Evolutionary conservation across 1,140 invertebrate species (phyloP), one percentile per base, ranked within the genome.

Genomic region (Globodera rostochiensis): DNA sequence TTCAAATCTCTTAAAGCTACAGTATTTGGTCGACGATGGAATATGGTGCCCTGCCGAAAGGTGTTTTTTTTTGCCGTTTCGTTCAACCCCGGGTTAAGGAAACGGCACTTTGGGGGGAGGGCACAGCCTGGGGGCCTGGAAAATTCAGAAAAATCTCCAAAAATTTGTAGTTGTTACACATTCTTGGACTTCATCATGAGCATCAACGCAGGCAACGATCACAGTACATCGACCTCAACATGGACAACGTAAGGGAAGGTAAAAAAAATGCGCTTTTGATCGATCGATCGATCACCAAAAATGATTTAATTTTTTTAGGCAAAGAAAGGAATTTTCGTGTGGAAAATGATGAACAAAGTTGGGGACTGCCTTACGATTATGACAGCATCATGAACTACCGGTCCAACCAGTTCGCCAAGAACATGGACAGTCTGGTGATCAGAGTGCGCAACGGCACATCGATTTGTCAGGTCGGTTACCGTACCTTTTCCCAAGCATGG

Each of bases 111-210:
- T 25, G 25, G 25, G 36, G 36, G 36, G 36, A 36, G 36, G 36
- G 36, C 36, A 36, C 36, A 36, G 36, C 36, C 36, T 36, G 3
- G 36, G 36, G 36, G 36, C 36, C 36, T 36, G 36, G 36, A 36
- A 36, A 36, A 3, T 2, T 3, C 25, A 25, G 2, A 3, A 36
- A 36, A 36, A 36, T 36, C 3, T 36, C 3, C 36, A 36, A 9
- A 74, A 74, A 11, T 53, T 53, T 21, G 45, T 57, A 76, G 74
- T 69, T 78, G 21, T 21, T 78, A 46, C 77, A 78, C 70, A 50
- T 78, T 64, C 15, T 78, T 13, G 77, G 77, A 11, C 64, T 78
- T 45, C 70, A 69, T n/a, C 77, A 78, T 11, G 77, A 78, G 77
- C 77, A 78, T 21, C 77, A 78, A 49, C 53, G 77, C 11, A 25